phyloP scores from a whole-genome alignment of 2,888 invertebrate genomes.

The Encarsia formosa region DNA sequence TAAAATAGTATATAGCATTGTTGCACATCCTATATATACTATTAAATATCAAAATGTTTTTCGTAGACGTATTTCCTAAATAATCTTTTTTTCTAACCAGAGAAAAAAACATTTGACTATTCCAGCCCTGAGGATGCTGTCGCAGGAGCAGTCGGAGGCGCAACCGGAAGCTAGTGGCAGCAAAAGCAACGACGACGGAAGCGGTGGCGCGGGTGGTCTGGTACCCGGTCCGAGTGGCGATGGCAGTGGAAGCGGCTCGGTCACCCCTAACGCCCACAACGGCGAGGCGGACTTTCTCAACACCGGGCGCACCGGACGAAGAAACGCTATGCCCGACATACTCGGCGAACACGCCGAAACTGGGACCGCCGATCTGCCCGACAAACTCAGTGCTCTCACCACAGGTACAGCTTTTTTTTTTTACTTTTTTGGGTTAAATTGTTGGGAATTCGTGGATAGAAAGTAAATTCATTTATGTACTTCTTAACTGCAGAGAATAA shows the following conservation, averaged over 20 bases:
- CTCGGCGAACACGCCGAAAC: constrained; percentile 68
- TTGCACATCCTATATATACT: too few species aligned
- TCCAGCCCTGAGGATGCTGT: constrained; percentile 45
- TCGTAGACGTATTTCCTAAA: too few species aligned
- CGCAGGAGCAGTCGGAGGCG: constrained; percentile 40
- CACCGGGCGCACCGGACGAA: constrained; percentile 79
- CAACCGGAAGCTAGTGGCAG: constrained; percentile 28
- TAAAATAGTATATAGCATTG: too few species aligned
- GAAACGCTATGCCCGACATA: constrained; percentile 86
- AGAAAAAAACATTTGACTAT: too few species aligned
- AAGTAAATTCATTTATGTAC: too few species aligned
- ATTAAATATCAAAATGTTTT: too few species aligned
- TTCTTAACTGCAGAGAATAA: too few species aligned
- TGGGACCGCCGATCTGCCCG: constrained; percentile 73
- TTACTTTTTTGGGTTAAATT: not conserved
- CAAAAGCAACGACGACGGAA: constrained; percentile 25
- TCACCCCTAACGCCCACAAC: constrained; percentile 44
- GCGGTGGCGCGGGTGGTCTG: constrained; percentile 12
- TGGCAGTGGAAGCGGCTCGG: constrained; percentile 32
- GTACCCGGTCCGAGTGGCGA: not conserved
- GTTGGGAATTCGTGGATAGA: too few species aligned
- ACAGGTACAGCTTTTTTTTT: constrained; percentile 52
- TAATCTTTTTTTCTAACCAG: too few species aligned
- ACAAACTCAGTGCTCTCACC: constrained; percentile 67
- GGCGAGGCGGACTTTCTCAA: constrained; percentile 73